A percentile compares a stretch with the other conserved stretches of the same genome.
Evolutionary conservation across 1,140 invertebrate species (phyloP).

Genomic region (Chionoecetes opilio): DNA sequence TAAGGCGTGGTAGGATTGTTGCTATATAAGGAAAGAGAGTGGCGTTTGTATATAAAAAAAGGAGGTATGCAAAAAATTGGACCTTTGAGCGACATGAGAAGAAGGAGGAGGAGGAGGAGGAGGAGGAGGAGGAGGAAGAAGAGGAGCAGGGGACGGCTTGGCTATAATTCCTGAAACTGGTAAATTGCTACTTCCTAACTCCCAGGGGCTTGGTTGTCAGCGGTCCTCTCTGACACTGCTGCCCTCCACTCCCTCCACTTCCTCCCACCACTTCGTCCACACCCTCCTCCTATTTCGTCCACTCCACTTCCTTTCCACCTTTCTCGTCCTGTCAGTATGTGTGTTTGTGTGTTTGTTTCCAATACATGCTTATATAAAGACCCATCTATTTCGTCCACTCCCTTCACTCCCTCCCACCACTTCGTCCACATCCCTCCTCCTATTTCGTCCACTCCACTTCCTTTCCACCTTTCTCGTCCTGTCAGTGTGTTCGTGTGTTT

Average conservation of each 20-base stretch:
- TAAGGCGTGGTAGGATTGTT: background rate
- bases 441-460: background rate
- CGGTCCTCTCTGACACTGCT: background rate
- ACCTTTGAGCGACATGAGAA: background rate
- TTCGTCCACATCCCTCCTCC: background rate
- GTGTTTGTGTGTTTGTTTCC: too few relatives aligned
- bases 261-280: too few relatives aligned
- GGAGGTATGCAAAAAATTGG: too few relatives aligned
- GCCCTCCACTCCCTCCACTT: background rate
- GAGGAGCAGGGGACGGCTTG: background rate
- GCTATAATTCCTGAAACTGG: conserved; percentile 58
- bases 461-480: background rate
- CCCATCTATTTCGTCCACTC: too few relatives aligned
- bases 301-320: too few relatives aligned
- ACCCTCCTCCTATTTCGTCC: too few relatives aligned
- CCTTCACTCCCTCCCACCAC: background rate
- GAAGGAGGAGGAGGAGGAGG: background rate
- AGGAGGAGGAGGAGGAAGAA: background rate
- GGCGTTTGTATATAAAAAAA: too few relatives aligned
- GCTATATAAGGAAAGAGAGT: background rate
- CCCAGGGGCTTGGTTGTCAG: background rate
- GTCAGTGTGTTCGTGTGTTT: background rate
- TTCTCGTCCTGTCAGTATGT: too few relatives aligned
- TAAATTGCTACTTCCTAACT: conserved; percentile 52
- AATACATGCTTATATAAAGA: too few relatives aligned